These are phyloP conservation scores for Bambusicola thoracicus DNA, from an alignment of 2,113 vertebrate genomes.

Conservation along the genomic window DNA sequence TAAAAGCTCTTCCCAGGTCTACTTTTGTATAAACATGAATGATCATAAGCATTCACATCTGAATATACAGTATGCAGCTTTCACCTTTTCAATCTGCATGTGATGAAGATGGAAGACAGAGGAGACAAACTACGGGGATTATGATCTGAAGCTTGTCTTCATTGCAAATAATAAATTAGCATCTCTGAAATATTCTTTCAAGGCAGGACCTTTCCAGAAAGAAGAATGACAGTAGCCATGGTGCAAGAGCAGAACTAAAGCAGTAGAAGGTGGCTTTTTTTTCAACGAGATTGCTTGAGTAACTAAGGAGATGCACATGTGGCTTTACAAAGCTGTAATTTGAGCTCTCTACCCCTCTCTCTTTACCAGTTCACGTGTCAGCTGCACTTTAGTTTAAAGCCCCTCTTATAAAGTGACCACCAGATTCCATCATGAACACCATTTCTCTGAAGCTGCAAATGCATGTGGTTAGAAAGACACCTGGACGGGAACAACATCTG, in stretches of 20 bases:
- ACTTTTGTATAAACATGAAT: background rate
- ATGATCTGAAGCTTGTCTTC: background rate
- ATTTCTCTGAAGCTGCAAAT: background rate
- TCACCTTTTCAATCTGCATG: background rate
- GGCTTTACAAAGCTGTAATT: background rate
- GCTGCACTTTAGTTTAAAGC: background rate
- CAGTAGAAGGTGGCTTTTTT: background rate
- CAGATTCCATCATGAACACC: background rate
- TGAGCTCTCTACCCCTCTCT: background rate
- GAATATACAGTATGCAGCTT: background rate
- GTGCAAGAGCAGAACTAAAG: background rate
- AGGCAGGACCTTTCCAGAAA: background rate
- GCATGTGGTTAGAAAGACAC: background rate
- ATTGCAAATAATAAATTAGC: background rate
- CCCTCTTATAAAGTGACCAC: background rate
- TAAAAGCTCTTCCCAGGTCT: background rate
- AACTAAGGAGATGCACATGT: background rate
- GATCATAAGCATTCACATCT: background rate
- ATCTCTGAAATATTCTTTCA: background rate
- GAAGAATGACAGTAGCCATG: background rate
- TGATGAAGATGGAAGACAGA: background rate
- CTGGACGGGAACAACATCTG: background rate
- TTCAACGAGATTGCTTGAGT: background rate
- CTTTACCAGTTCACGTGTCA: constrained; percentile 20
- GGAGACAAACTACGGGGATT: background rate